Evolutionary conservation across 1,140 invertebrate species (phyloP).

Genomic region (Lethocerus indicus): DNA sequence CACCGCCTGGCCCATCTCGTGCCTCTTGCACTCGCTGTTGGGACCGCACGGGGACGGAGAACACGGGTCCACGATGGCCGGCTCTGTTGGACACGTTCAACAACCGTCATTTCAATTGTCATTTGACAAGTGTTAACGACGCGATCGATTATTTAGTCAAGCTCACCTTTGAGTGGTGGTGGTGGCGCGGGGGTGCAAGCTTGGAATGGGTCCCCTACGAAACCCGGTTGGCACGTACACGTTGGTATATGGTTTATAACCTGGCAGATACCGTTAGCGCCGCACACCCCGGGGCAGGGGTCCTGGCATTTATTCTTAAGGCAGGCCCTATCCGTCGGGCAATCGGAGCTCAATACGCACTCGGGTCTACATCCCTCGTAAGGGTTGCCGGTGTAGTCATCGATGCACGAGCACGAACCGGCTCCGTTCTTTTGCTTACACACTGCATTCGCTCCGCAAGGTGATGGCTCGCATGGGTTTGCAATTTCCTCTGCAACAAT

Average conservation of each 20-base stretch:
- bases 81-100: too few relatives aligned
- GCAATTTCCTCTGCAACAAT: slow-evolving; percentile 17
- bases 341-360: slow-evolving; percentile 37
- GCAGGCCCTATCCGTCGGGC: slow-evolving; percentile 29
- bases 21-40: slow-evolving; percentile 50
- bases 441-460: slow-evolving; percentile 46
- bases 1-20: slow-evolving; percentile 38
- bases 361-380: slow-evolving; percentile 34
- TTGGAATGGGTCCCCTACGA: slow-evolving; percentile 30
- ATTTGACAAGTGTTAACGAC: too few relatives aligned
- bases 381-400: slow-evolving; percentile 29
- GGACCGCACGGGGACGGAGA: slow-evolving; percentile 60
- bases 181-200: slow-evolving; percentile 21
- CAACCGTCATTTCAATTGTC: too few relatives aligned
- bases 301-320: slow-evolving; percentile 26
- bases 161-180: too few relatives aligned
- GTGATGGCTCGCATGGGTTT: slow-evolving; percentile 37
- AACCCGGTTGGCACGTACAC: slow-evolving; percentile 36
- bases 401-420: slow-evolving; percentile 39
- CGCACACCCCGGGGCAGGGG: slow-evolving; percentile 37
- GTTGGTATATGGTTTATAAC: slow-evolving; percentile 45
- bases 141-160: too few relatives aligned
- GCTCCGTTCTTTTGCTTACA: slow-evolving; percentile 32
- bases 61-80: slow-evolving; percentile 41
- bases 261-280: slow-evolving; percentile 27